Evolutionary conservation across 2,888 invertebrate genomes (phyloP).

Genomic region (Drosophila barbarae): DNA sequence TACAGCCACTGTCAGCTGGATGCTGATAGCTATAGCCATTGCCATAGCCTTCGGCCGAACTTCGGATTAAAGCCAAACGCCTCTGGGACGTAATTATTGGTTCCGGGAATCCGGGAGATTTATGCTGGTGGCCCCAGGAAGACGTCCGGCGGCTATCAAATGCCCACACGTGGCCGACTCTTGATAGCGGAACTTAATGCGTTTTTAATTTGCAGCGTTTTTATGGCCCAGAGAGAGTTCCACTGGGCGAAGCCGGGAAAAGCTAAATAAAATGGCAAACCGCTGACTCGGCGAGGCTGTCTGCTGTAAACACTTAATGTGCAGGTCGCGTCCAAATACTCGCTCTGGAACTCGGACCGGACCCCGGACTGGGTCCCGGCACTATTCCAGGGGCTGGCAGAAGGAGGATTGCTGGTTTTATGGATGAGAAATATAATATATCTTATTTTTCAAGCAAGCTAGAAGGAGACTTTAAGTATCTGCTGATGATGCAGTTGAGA

Average conservation of each 20-base stretch:
- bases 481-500: not conserved
- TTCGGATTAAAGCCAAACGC: conserved; percentile 31
- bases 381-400: conserved; percentile 21
- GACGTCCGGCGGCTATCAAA: conserved; percentile 34
- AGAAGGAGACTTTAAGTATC: not conserved
- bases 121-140: conserved; percentile 27
- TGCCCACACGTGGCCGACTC: conserved; percentile 50
- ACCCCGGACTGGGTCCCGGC: not conserved
- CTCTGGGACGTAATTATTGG: conserved; percentile 50
- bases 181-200: conserved; percentile 54
- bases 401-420: not conserved
- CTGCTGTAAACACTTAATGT: conserved; percentile 48
- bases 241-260: conserved; percentile 19
- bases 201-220: conserved; percentile 61
- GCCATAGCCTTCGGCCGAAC: not conserved
- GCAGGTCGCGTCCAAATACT: conserved; percentile 39
- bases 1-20: conserved; percentile 43
- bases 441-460: fast-evolving
- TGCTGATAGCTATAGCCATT: not conserved
- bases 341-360: conserved; percentile 21
- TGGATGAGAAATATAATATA: not conserved
- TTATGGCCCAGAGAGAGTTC: conserved; percentile 33
- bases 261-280: conserved; percentile 30
- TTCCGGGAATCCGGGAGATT: conserved; percentile 38
- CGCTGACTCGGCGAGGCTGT: conserved; percentile 53